phyloP scores from a whole-genome alignment of 2,113 vertebrate genomes.

The Catharus fuscescens region DNA sequence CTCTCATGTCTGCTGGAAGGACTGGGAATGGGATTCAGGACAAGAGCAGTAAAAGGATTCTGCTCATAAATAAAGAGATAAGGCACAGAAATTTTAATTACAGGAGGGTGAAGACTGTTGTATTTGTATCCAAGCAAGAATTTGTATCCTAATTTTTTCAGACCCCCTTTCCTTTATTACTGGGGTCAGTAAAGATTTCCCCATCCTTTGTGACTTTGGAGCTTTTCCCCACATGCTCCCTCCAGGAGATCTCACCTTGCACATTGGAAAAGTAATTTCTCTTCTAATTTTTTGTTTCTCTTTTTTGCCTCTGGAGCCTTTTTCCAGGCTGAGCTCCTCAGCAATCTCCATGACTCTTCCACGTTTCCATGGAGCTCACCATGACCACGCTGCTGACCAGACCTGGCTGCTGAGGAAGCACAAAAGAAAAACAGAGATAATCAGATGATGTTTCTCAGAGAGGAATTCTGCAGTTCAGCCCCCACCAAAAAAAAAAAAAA shows the following conservation, averaged over 20 bases:
- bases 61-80: not conserved
- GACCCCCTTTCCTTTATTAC: not conserved
- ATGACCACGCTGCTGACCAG: accelerated
- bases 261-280: not conserved
- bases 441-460: not conserved
- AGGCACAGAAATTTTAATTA: not conserved
- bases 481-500: no score
- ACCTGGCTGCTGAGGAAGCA: not conserved
- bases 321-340: not conserved
- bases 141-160: not conserved
- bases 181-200: not conserved
- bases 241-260: not conserved
- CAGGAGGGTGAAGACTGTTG: not conserved
- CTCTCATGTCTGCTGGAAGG: not conserved
- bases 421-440: not conserved
- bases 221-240: accelerated
- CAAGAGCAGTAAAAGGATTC: not conserved
- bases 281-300: not conserved
- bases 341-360: not conserved
- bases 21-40: not conserved
- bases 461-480: not conserved
- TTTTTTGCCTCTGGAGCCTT: not conserved
- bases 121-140: not conserved
- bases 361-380: not conserved
- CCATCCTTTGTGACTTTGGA: not conserved